A percentile compares a stretch with the other conserved stretches of the same genome.
phyloP scores from a whole-genome alignment of 2,797 vertebrate genomes.

The Morelia viridis region DNA sequence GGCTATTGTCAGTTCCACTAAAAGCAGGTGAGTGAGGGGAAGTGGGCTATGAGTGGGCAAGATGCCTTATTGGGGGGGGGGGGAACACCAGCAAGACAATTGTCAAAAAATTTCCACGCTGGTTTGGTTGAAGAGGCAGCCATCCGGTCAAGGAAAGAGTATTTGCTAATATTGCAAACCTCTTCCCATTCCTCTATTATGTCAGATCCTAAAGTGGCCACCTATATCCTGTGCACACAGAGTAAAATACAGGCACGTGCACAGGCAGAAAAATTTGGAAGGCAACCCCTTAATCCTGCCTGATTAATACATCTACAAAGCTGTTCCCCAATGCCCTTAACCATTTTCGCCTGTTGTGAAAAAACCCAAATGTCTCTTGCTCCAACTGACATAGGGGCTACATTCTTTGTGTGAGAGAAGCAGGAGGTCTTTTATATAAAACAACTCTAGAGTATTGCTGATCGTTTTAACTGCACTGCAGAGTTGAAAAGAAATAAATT shows the following conservation, averaged over 20 bases:
- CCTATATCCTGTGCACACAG: background rate
- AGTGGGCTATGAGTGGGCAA: background rate
- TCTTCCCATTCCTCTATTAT: background rate
- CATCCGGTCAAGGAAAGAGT: background rate
- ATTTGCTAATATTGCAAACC: background rate
- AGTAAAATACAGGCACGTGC: background rate
- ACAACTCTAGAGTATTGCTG: background rate
- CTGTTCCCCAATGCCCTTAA: background rate
- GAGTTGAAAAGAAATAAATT: background rate
- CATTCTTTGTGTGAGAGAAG: background rate
- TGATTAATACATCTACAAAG: background rate
- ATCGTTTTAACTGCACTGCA: background rate
- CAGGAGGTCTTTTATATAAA: background rate
- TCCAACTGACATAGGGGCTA: background rate
- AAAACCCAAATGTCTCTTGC: background rate
- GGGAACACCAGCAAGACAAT: background rate
- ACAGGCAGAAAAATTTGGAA: background rate
- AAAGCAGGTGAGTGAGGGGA: slow-evolving; percentile 87
- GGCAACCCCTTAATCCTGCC: background rate
- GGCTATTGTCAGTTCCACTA: slow-evolving; percentile 96
- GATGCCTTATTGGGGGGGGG: background rate
- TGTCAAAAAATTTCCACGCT: background rate
- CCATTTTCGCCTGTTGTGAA: background rate
- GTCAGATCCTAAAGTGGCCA: background rate
- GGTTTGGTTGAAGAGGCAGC: background rate